Evolutionary conservation across 2,888 invertebrate species (phyloP).

Genomic region (Nephrocerus scutellatus): DNA sequence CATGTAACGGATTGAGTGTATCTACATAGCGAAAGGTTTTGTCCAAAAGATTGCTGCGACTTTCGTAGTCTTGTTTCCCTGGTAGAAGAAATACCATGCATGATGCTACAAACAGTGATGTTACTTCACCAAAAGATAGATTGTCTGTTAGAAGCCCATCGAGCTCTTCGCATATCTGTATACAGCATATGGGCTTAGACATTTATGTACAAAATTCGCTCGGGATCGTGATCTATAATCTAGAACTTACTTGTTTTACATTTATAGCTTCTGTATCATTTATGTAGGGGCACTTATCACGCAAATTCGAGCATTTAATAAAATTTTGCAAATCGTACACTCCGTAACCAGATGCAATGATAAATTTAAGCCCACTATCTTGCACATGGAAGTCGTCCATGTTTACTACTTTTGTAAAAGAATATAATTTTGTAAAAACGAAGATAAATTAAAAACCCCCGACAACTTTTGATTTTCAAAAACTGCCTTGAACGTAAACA

Average conservation of each 20-base stretch:
- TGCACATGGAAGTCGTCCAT: conserved; percentile 10
- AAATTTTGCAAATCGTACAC: conserved; percentile 17
- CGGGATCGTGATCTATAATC: too few relatives aligned
- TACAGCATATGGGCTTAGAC: too few relatives aligned
- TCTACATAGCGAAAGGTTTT: conserved; percentile 29
- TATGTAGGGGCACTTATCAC: conserved; percentile 20
- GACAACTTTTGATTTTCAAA: too few relatives aligned
- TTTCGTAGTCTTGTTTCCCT: conserved; percentile 22
- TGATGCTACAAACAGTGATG: conserved; percentile 25
- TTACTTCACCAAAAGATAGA: conserved; percentile 27
- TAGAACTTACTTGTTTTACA: conserved; percentile 8
- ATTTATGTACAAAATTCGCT: too few relatives aligned
- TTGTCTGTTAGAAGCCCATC: conserved; percentile 22
- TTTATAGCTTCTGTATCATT: conserved; percentile 12
- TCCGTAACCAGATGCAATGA: conserved; percentile 21
- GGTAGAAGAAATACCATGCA: too few relatives aligned
- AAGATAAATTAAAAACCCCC: too few relatives aligned
- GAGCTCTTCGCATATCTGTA: conserved; percentile 43
- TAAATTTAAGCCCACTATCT: conserved; percentile 22
- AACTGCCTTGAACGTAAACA: too few relatives aligned
- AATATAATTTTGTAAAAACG: not conserved
- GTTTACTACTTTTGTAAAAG: not conserved
- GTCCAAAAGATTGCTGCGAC: conserved; percentile 27
- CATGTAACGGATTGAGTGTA: conserved; percentile 29
- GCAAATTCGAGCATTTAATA: conserved; percentile 16